Percentiles rank a stretch among this genome's conserved stretches.
Evolutionary conservation across 2,888 invertebrate genomes (phyloP).

Genomic region (Clanis bilineata): DNA sequence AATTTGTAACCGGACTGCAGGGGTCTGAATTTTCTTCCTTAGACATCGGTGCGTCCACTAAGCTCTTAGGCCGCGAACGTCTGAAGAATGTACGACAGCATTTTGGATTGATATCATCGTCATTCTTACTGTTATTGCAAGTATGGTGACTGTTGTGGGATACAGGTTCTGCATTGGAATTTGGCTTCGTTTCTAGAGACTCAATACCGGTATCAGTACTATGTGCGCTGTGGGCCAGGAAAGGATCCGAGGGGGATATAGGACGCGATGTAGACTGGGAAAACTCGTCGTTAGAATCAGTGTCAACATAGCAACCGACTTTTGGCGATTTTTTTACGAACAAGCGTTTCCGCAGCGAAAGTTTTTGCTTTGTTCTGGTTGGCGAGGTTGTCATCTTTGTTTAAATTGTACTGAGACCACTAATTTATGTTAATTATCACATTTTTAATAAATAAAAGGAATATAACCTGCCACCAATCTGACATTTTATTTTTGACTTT

Average conservation of each 20-base stretch:
- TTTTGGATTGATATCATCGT: constrained; percentile 64
- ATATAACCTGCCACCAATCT: constrained; percentile 60
- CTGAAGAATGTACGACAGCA: constrained; percentile 74
- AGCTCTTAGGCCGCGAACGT: constrained; percentile 70
- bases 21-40: constrained; percentile 63
- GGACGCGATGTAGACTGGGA: constrained; percentile 68
- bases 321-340: constrained; percentile 79
- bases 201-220: constrained; percentile 51
- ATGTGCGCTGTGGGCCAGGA: constrained; percentile 69
- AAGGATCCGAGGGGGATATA: constrained; percentile 76
- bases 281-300: constrained; percentile 74
- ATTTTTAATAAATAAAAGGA: constrained; percentile 73
- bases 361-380: constrained; percentile 73
- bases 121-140: constrained; percentile 46
- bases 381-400: constrained; percentile 77
- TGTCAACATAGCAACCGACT: constrained; percentile 78
- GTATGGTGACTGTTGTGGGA: constrained; percentile 46
- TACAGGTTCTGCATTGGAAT: constrained; percentile 45
- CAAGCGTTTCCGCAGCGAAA: constrained; percentile 74
- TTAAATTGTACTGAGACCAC: constrained; percentile 58
- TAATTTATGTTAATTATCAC: constrained; percentile 77
- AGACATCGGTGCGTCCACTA: constrained; percentile 57
- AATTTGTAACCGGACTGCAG: constrained; percentile 65
- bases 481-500: constrained; percentile 6
- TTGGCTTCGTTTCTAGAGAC: constrained; percentile 43